Evolutionary conservation across 2,113 vertebrate species (phyloP), one percentile per base, ranked within the genome.

Genomic region (Zingel zingel): DNA sequence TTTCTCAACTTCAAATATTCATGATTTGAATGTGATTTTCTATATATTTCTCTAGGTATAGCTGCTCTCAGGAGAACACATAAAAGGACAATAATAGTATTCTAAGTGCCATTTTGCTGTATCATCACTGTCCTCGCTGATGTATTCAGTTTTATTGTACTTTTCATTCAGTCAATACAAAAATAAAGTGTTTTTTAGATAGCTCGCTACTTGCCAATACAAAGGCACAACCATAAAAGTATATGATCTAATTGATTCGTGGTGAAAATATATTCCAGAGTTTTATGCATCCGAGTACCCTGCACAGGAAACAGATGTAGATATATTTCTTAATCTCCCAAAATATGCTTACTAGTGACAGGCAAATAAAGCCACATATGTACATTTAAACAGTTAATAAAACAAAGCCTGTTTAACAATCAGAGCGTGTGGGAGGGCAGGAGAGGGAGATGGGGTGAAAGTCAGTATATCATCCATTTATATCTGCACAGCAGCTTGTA

Each of bases 311-410:
- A 92, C 93, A 95, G 92, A 94, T 94, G 91, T 92, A 93, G 77
- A 70, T 93, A 87, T 93, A 93, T 93, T 94, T 94, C 89, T 93
- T 89, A 83, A 83, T 86, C 76, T 87, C 70, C 86, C 88, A 86
- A 92, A 93, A 93, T 94, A 94, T 93, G 92, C 91, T 93, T 90
- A 89, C 87, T 90, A 73, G 89, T 90, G 94, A 94, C 92, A 93
- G 79, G 91, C 79, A 93, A 93, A 94, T 94, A 93, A 93, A 94
- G 87, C 57, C 92, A 91, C 94, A 94, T 93, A 94, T 94, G 93
- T 93, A 95, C 87, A 87, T 92, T 93, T 91, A 92, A 92, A 92
- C 90, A 91, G 91, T 93, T 95, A 94, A 95, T 95, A 93, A 94
- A 95, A 95, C 91, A 90, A 91, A 85, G 86, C 74, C 92, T 91